Conservation (phyloP, 2,797 vertebrate species). For the Gephyroberyx darwinii region DNA sequence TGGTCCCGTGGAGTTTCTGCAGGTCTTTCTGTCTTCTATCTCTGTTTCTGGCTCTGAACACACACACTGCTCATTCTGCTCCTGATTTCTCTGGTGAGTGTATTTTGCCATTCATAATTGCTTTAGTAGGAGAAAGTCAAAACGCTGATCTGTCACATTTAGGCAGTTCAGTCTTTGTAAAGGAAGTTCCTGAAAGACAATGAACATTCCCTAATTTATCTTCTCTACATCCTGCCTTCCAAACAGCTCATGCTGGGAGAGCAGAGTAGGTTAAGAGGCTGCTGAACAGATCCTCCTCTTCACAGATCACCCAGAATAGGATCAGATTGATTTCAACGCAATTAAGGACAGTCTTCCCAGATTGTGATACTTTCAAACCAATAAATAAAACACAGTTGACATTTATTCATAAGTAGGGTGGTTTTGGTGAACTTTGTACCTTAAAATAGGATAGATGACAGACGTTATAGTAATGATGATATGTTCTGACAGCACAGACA, state of each 20-base stretch:
- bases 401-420: neutral
- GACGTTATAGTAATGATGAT: neutral
- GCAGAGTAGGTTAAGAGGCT: constrained; percentile 38
- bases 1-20: constrained; percentile 57
- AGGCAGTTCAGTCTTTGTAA: constrained; percentile 4
- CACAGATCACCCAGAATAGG: constrained; percentile 1
- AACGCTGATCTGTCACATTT: constrained; percentile 39
- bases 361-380: constrained; percentile 2
- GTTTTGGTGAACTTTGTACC: constrained; percentile 8
- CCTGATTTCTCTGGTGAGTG: constrained; percentile 83
- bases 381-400: constrained; percentile 14
- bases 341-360: neutral
- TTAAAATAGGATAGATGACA: constrained; percentile 6
- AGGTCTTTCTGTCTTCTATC: constrained; percentile 52
- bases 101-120: constrained; percentile 2
- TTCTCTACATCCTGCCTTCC: constrained; percentile 56
- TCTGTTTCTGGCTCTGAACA: constrained; percentile 62
- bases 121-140: constrained; percentile 6
- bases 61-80: constrained; percentile 33
- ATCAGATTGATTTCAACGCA: neutral
- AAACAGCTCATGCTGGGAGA: constrained; percentile 48
- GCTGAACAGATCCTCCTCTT: constrained; percentile 30
- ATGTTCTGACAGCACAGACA: constrained; percentile 21
- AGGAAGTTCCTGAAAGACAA: constrained; percentile 37
- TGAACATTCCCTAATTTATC: constrained; percentile 40